Evolutionary conservation across 1,140 invertebrate genomes (phyloP).

Genomic region (Scaptomyza hsui): DNA sequence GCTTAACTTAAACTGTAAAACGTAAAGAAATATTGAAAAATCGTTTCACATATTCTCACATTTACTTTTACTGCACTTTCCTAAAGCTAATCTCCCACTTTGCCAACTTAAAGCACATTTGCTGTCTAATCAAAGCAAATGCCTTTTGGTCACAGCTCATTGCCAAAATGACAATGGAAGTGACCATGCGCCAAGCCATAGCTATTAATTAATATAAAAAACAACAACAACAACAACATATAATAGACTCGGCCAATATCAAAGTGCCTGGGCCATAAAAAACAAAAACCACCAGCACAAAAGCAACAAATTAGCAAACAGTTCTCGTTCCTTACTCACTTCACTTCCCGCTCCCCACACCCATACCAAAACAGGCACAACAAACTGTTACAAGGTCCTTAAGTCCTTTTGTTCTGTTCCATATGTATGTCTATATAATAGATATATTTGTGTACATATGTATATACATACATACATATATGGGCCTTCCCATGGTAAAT

Average conservation of each 20-base stretch:
- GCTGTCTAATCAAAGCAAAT: constrained; percentile 60
- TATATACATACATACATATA: constrained; percentile 5
- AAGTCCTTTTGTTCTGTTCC: constrained; percentile 63
- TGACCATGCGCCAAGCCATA: constrained; percentile 33
- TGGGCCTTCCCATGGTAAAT: constrained; percentile 3
- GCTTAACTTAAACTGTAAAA: no score
- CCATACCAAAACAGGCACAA: constrained; percentile 2
- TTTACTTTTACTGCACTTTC: neutral
- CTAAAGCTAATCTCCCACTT: constrained; percentile 6
- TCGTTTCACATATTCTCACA: no score
- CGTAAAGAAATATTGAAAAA: neutral
- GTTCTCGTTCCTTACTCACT: constrained; percentile 26
- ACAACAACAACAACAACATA: constrained; percentile 48
- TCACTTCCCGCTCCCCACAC: neutral
- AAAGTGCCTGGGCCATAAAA: constrained; percentile 26
- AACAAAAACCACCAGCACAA: constrained; percentile 50
- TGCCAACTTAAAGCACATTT: constrained; percentile 17
- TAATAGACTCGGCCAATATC: constrained; percentile 32
- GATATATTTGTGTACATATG: constrained; percentile 1
- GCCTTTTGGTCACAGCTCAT: constrained; percentile 58
- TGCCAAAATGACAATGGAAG: constrained; percentile 64
- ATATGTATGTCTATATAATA: constrained; percentile 34
- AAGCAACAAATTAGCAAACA: constrained; percentile 74
- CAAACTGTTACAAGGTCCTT: constrained; percentile 71
- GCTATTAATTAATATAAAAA: constrained; percentile 71